A percentile compares a stretch with the other conserved stretches of the same genome.
These are phyloP conservation scores for Formica selysi DNA, from an alignment of 1,140 invertebrate genomes.

Conservation along the genomic window DNA sequence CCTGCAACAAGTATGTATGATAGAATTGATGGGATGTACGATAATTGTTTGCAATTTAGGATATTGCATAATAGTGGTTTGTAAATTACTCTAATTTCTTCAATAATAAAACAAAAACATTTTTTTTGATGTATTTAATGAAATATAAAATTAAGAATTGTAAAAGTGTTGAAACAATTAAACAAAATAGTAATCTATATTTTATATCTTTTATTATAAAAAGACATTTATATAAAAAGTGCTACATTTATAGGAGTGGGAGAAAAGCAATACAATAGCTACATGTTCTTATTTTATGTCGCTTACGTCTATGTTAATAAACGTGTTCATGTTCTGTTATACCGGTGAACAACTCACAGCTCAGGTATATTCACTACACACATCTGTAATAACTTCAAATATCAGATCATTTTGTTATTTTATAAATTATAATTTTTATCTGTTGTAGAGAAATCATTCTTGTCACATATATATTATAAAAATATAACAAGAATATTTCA, in stretches of 20 bases:
- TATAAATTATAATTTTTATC: neutral
- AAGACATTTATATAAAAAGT: too few species aligned
- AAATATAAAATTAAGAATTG: too few species aligned
- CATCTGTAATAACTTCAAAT: too few species aligned
- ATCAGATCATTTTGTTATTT: neutral
- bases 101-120: too few species aligned
- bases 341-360: conserved; percentile 69
- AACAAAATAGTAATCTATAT: too few species aligned
- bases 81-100: too few species aligned
- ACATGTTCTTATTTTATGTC: conserved; percentile 66
- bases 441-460: neutral
- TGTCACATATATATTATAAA: neutral
- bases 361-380: conserved; percentile 49
- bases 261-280: conserved; percentile 56
- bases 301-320: conserved; percentile 61
- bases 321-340: conserved; percentile 74
- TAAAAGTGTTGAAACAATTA: too few species aligned
- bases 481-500: neutral
- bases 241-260: conserved; percentile 68
- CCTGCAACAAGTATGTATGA: conserved; percentile 75
- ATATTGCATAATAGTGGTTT: conserved; percentile 70
- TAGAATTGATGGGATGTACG: conserved; percentile 78
- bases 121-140: too few species aligned
- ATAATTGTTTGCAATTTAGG: conserved; percentile 76
- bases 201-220: too few species aligned